These are phyloP conservation scores for Acrocera orbiculus DNA, from an alignment of 2,888 invertebrate genomes.

Conservation along the genomic window DNA sequence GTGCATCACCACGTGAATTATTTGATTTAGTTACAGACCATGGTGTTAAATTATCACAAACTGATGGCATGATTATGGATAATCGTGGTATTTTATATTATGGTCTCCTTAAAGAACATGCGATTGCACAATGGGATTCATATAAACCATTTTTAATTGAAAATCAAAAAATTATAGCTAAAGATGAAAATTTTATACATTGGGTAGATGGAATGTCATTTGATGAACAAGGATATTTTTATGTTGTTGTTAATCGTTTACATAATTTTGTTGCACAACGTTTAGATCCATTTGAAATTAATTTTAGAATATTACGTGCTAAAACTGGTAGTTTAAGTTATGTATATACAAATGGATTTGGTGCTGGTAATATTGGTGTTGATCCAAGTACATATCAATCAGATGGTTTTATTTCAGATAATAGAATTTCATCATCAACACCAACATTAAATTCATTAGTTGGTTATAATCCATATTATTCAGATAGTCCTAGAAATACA, in stretches of 20 bases:
- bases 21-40: slow-evolving; percentile 36
- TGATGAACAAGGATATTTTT: slow-evolving; percentile 45
- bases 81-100: slow-evolving; percentile 49
- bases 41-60: slow-evolving; percentile 47
- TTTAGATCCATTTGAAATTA: slow-evolving; percentile 39
- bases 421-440: slow-evolving; percentile 17
- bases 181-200: slow-evolving; percentile 48
- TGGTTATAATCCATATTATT: slow-evolving; percentile 9
- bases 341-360: slow-evolving; percentile 32
- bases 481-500: not conserved
- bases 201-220: slow-evolving; percentile 49
- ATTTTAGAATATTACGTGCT: slow-evolving; percentile 48
- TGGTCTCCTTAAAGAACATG: slow-evolving; percentile 48
- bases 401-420: slow-evolving; percentile 13
- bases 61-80: slow-evolving; percentile 61
- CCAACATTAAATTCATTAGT: slow-evolving; percentile 15
- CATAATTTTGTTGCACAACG: slow-evolving; percentile 46
- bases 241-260: slow-evolving; percentile 48
- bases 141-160: slow-evolving; percentile 35
- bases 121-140: slow-evolving; percentile 53
- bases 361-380: slow-evolving; percentile 14
- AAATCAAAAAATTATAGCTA: slow-evolving; percentile 45
- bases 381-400: slow-evolving; percentile 13
- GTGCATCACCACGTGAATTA: slow-evolving; percentile 20
- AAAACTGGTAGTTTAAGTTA: slow-evolving; percentile 45